Evolutionary conservation across 2,888 invertebrate species (phyloP), one percentile per base, ranked within the genome.

Genomic region (Plebejus argus): DNA sequence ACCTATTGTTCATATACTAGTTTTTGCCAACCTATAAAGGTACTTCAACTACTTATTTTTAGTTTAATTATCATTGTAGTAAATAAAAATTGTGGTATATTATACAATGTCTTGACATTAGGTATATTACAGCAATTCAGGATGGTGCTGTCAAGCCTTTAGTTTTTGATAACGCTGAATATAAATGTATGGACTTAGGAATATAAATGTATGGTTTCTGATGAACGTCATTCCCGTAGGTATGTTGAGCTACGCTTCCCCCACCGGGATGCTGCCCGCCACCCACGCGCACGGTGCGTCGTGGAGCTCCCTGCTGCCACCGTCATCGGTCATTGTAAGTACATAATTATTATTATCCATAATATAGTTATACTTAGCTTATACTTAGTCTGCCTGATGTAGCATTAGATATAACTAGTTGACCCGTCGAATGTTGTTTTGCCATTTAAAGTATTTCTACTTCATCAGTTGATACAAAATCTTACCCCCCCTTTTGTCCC

Each of bases 241-340:
- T 83, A 94, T 93, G 93, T 86, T 94, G 82, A 93, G 91, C 80
- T 93, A 93, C 82, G 93, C 93, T 8, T 85, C 91, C 79, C 90
- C 92, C 85, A 90, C 92, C 84, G 91, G 91, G 86, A 92, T 93
- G 93, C 88, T 92, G 87, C 89, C 93, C 82, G 88, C 90, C 80
- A 87, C 89, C 58, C 84, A 84, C 76, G 76, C 88, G 2, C 93
- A 90, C 81, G 85, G 90, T 74, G 88, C 88, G 33, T 78, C 88
- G 7, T 93, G 93, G 93, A 89, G 89, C 39, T 79, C 89, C 4
- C 79, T 91, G 5, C 85, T 91, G 8, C 85, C 85, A 76, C 91
- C 89, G 80, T 89, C 89, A 56, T 87, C 92, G 2, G 85, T 86
- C 78, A 90, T 93, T 84, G 93, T 93, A 87, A 87, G 91, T 87